Evolutionary conservation across 2,113 vertebrate genomes (phyloP).

Genomic region (Macaca mulatta): DNA sequence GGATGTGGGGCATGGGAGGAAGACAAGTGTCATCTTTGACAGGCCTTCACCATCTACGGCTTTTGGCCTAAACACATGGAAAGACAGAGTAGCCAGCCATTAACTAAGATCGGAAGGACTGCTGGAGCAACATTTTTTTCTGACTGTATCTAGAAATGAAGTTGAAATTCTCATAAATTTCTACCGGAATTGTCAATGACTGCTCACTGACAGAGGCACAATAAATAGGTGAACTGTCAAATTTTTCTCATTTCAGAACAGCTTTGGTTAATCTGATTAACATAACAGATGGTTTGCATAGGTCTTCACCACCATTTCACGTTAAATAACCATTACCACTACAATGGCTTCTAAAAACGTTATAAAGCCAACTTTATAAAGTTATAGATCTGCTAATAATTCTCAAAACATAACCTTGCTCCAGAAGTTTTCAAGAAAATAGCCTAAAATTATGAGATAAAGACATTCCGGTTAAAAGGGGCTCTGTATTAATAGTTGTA

Average conservation of each 20-base stretch:
- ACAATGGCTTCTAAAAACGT: neutral
- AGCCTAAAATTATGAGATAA: neutral
- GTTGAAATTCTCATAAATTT: neutral
- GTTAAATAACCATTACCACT: neutral
- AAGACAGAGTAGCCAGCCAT: neutral
- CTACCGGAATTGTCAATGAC: neutral
- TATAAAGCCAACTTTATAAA: neutral
- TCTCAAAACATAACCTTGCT: constrained; percentile 11
- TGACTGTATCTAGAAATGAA: neutral
- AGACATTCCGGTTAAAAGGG: neutral
- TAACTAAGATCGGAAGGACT: neutral
- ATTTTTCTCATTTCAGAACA: neutral
- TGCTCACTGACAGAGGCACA: neutral
- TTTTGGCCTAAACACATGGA: neutral
- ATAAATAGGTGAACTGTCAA: neutral
- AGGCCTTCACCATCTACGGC: neutral
- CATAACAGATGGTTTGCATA: neutral
- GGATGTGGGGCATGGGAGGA: neutral
- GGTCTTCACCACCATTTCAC: neutral
- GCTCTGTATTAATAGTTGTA: neutral
- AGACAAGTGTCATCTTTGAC: neutral
- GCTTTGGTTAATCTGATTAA: neutral
- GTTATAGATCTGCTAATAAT: neutral
- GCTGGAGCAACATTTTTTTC: neutral
- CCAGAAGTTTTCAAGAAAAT: neutral